A percentile compares a stretch with the other conserved stretches of the same genome.
phyloP scores from a whole-genome alignment of 2,113 vertebrate species.

The Eptesicus fuscus region DNA sequence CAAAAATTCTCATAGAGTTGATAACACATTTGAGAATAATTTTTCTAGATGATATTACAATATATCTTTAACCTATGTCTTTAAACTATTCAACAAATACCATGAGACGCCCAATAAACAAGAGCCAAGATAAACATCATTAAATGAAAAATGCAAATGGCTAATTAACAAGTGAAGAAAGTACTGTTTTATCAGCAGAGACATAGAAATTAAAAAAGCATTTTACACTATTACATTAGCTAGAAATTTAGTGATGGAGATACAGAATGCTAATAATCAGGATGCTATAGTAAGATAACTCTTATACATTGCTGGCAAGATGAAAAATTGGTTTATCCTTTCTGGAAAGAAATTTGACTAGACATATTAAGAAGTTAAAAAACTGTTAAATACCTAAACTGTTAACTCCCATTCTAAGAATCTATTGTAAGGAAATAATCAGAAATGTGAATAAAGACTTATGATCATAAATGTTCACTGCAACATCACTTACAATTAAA shows the following conservation, averaged over 20 bases:
- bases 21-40: constrained; percentile 25
- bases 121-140: neutral
- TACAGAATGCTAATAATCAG: neutral
- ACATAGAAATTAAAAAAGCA: neutral
- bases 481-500: neutral
- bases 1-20: constrained; percentile 2
- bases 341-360: neutral
- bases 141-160: constrained; percentile 20
- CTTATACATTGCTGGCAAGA: neutral
- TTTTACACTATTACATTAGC: neutral
- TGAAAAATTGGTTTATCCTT: neutral
- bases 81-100: neutral
- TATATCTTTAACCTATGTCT: neutral
- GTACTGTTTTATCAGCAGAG: neutral
- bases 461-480: neutral
- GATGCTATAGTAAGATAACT: neutral
- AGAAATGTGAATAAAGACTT: neutral
- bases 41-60: neutral
- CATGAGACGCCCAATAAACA: neutral
- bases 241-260: neutral
- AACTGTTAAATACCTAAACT: neutral
- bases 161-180: neutral
- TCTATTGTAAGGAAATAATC: neutral
- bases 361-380: neutral
- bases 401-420: neutral